phyloP scores from a whole-genome alignment of 2,888 invertebrate species.

The Epicampocera succincta region DNA sequence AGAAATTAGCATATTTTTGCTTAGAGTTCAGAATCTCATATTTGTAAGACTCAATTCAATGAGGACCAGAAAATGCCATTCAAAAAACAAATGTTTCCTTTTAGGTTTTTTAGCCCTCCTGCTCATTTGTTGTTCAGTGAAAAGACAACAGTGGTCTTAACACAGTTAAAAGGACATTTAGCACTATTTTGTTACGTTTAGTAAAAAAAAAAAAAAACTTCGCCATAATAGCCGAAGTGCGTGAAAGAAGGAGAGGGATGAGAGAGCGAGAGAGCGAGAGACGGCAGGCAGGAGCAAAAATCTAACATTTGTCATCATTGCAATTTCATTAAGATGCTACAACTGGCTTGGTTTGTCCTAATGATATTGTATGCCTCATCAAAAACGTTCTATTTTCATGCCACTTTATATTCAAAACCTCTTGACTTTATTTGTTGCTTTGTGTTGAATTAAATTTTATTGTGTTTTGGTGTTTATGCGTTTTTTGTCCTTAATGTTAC shows the following conservation, averaged over 20 bases:
- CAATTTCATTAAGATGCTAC: constrained; percentile 33
- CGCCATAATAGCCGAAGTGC: constrained; percentile 1
- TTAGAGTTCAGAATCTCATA: not conserved
- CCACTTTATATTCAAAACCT: constrained; percentile 77
- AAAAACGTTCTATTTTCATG: constrained; percentile 19
- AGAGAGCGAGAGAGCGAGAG: not conserved
- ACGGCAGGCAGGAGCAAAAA: constrained; percentile 36
- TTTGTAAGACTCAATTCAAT: constrained; percentile 64
- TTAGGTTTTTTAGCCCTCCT: not conserved
- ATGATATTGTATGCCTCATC: constrained; percentile 59
- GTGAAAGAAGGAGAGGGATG: not conserved
- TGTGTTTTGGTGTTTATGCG: constrained; percentile 1
- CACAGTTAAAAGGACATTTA: constrained; percentile 47
- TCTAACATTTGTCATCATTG: constrained; percentile 65
- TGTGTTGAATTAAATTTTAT: constrained; percentile 45
- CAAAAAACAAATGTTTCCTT: constrained; percentile 46
- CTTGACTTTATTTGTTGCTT: constrained; percentile 75
- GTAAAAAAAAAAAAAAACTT: constrained; percentile 9
- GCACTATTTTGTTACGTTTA: constrained; percentile 51
- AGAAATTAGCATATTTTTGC: constrained; percentile 65
- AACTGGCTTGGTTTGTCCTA: constrained; percentile 48
- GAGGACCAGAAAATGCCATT: constrained; percentile 75
- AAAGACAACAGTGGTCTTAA: constrained; percentile 42
- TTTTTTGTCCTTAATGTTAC: not conserved
- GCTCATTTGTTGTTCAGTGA: not conserved